Base-by-base conservation (phyloP, 2,797 vertebrate species). In the Danio aesculapii region DNA sequence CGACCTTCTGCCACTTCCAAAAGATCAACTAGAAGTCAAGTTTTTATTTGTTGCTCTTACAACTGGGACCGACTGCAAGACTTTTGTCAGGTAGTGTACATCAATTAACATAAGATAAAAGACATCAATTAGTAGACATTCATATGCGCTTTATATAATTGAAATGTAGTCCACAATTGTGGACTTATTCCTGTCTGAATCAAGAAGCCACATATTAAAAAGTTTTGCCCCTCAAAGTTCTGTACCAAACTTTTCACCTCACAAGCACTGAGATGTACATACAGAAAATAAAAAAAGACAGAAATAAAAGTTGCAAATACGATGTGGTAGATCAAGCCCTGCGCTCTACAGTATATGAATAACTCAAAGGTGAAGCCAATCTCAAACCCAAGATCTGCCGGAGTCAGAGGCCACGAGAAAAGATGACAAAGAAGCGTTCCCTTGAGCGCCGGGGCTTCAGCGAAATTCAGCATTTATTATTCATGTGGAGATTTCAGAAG, bases 401-500 rank as follows among this genome's bases (percentile, higher is more conserved):
- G 72, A 87, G 62, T 81, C 62, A 81, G 71, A 89, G 75, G 87
- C 62, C 47, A 53, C 52, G 85, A 88, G 63, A 79, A 90, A 83
- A 85, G 88, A 88, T 90, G 89, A 88, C 89, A 91, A 83, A 87
- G 85, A 87, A 80, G 59, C 10, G 10, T 78, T 89, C 79, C 87
- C 84, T 67, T 70, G 77, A 30, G 55, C 41, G 5, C 75, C 75
- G 66, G 84, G 71, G 71, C 57, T 78, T 66, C 46, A 68, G 72
- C 30, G 8, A 87, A 85, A 86, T 5, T n/a, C 71, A 49, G 63
- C 66, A 86, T 84, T 87, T 88, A 83, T 90, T 90, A 90, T 89
- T 88, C 84, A 90, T 90, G 87, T 76, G 84, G 88, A 87, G 82
- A 88, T 85, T 90, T 92, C 85, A 90, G 86, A 90, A 82, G 77